These are phyloP conservation scores for Meghimatium bilineatum DNA, from an alignment of 2,888 invertebrate genomes.

Conservation along the genomic window DNA sequence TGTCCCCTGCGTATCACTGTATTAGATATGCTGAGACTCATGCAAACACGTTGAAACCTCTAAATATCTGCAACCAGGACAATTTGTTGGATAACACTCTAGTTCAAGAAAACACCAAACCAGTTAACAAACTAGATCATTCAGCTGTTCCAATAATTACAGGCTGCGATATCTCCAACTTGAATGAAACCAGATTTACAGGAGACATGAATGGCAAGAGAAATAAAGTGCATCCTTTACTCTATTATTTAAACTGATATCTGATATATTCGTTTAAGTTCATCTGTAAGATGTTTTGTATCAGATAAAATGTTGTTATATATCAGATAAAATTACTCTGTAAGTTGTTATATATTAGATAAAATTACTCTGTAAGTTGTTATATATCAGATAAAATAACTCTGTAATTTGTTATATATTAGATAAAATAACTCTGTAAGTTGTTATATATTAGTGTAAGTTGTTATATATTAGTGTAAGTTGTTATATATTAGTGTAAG, in stretches of 20 bases:
- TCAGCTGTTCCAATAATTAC: background rate
- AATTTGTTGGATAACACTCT: background rate
- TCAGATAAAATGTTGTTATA: no score
- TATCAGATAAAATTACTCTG: no score
- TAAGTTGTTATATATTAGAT: no score
- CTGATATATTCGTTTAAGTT: no score
- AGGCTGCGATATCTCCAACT: background rate
- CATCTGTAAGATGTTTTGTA: no score
- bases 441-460: no score
- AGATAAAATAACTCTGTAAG: no score
- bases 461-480: no score
- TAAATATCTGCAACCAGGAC: background rate
- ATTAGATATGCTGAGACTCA: background rate
- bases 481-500: no score
- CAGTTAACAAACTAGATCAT: background rate
- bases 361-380: no score
- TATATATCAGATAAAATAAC: no score
- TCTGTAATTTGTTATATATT: no score
- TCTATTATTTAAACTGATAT: background rate
- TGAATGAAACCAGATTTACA: background rate
- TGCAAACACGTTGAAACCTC: background rate
- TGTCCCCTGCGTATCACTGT: background rate
- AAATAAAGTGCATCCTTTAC: conserved; percentile 4
- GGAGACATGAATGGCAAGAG: background rate
- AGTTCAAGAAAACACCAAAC: background rate